Evolutionary conservation across 2,113 vertebrate species (phyloP), one percentile per base, ranked within the genome.

Genomic region (Eidolon helvum): DNA sequence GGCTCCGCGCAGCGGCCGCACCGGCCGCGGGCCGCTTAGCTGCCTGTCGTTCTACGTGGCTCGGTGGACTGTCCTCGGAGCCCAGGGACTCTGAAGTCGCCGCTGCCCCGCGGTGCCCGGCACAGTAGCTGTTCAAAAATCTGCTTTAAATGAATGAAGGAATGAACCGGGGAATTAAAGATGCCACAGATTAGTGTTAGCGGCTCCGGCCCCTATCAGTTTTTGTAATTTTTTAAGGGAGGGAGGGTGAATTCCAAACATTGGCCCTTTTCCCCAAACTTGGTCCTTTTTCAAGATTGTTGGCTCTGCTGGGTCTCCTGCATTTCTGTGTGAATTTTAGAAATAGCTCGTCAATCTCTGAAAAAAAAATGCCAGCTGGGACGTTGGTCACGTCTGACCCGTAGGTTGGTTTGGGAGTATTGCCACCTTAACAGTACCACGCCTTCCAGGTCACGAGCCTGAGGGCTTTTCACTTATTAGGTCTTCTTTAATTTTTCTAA

Each of bases 51-150:
- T 71, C 72, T 33, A 5, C 5, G 16, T 5, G 10, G 55, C 19
- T 38, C 75, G 0, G 38, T 33, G 21, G 66, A 28, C 68, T 40
- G 35, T 21, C 14, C 28, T 45, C 55, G 33, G 48, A 40, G 22
- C n/a, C 38, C 33, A 3, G 63, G 18, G 45, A 5, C 15, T 71
- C 5, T 5, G 10, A 30, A 8, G 19, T 61, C n/a, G 35, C 2
- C 30, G 2, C 26, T 3, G 16, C 48, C 3, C 30, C 7, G 12
- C 0, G 0, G 22, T 5, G 38, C 30, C 14, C 30, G 9, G 26
- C 48, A 30, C 12, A 53, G 35, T 8, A 16, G 45, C 69, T 30
- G 63, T 43, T 75, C 55, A 55, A 15, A 92, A 50, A 7, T 10
- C 4, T 2, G 1, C 86, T 48, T 35, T 65, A 38, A 87, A 21